Evolutionary conservation across 1,140 invertebrate genomes (phyloP).

Genomic region (Drosophila seguyi): DNA sequence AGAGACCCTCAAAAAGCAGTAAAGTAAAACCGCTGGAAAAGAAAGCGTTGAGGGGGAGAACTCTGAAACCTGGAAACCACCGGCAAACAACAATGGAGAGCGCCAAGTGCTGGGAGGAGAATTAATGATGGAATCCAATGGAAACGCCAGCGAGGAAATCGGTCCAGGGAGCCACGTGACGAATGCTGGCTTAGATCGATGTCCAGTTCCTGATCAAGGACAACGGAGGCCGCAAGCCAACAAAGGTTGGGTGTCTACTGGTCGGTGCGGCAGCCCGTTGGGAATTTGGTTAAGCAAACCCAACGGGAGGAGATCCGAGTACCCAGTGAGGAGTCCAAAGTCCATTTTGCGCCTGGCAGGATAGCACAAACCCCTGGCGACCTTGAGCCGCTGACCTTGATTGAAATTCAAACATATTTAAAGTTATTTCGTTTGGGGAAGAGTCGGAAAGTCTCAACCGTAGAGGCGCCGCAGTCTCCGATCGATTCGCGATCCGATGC

Average conservation of each 20-base stretch:
- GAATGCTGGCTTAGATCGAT: constrained; percentile 29
- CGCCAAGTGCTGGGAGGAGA: constrained; percentile 61
- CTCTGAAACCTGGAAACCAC: constrained; percentile 19
- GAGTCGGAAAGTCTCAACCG: background rate
- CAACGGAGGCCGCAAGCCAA: constrained; percentile 75
- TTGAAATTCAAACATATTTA: background rate
- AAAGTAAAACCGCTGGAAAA: constrained; percentile 45
- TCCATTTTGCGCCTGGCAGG: constrained; percentile 63
- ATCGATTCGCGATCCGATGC: constrained; percentile 11
- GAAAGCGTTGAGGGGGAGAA: constrained; percentile 43
- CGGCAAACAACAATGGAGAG: constrained; percentile 38
- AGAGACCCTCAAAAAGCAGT: constrained; percentile 51
- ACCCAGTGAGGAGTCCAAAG: constrained; percentile 33
- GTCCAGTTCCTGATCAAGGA: constrained; percentile 51
- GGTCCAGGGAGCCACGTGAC: constrained; percentile 53
- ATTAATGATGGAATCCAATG: constrained; percentile 64
- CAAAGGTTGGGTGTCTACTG: constrained; percentile 73
- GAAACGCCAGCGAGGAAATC: constrained; percentile 77
- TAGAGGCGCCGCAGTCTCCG: constrained; percentile 13
- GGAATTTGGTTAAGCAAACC: constrained; percentile 68
- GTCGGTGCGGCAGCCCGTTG: constrained; percentile 64
- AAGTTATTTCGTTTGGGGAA: background rate
- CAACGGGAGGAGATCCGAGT: constrained; percentile 63
- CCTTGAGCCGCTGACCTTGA: constrained; percentile 36
- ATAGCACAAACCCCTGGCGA: constrained; percentile 18